These are phyloP conservation scores for Lepidurus arcticus DNA, from an alignment of 1,140 invertebrate species.

Conservation along the genomic window DNA sequence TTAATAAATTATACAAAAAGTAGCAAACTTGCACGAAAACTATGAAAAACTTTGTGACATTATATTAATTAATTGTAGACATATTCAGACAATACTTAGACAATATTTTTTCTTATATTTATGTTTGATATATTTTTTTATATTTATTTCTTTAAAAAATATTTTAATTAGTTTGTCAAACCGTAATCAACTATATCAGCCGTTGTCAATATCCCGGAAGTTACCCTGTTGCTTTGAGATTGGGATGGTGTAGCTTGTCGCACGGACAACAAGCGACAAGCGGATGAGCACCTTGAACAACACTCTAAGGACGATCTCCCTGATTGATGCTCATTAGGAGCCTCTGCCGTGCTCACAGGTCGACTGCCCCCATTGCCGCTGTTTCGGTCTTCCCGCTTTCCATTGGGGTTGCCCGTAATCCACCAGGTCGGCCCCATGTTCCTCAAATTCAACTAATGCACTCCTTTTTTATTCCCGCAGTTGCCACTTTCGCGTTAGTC, in stretches of 20 bases:
- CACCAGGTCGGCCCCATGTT: conserved; percentile 1
- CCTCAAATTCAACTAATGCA: background rate
- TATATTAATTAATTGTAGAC: too few relatives aligned
- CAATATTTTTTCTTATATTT: too few relatives aligned
- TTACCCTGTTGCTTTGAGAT: background rate
- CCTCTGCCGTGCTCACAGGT: background rate
- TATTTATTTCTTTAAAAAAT: too few relatives aligned
- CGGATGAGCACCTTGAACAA: background rate
- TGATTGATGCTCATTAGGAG: background rate
- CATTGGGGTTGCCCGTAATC: conserved; percentile 1
- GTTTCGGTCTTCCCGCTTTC: conserved; percentile 3
- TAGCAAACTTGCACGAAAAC: too few relatives aligned
- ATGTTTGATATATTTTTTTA: too few relatives aligned
- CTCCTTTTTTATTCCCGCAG: background rate
- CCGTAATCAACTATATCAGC: background rate
- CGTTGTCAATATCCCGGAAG: background rate
- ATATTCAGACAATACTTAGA: too few relatives aligned
- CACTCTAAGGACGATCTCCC: background rate
- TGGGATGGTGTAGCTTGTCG: background rate
- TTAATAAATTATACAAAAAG: too few relatives aligned
- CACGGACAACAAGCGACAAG: background rate
- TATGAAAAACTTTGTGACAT: too few relatives aligned
- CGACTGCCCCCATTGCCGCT: background rate
- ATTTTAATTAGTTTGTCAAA: too few relatives aligned
- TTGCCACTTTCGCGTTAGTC: background rate